Conservation (phyloP, 2,888 invertebrate species). For the Drosophila ustulata region DNA sequence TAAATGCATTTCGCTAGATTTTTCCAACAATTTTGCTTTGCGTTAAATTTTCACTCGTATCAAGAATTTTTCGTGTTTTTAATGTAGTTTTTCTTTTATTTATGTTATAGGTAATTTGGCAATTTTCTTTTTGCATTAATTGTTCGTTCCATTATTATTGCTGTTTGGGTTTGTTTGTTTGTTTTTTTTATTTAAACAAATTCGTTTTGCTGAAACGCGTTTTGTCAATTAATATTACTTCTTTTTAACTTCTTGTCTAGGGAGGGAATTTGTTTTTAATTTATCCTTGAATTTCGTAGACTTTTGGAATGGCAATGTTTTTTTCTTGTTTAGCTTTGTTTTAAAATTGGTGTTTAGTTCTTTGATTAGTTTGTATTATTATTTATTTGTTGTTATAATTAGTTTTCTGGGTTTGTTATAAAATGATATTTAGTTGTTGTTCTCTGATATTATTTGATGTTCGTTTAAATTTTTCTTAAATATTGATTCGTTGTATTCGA, state of each 20-base stretch:
- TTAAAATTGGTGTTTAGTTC: slow-evolving; percentile 22
- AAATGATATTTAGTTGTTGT: slow-evolving; percentile 15
- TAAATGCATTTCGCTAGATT: slow-evolving; percentile 36
- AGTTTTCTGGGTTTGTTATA: slow-evolving; percentile 13
- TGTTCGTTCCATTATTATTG: slow-evolving; percentile 53
- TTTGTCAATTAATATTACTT: slow-evolving; percentile 53
- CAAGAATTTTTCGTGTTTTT: slow-evolving; percentile 5
- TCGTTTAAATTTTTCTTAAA: slow-evolving; percentile 65
- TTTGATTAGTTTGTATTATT: not conserved
- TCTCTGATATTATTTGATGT: slow-evolving; percentile 16
- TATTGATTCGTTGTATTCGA: slow-evolving; percentile 80
- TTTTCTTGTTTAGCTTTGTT: slow-evolving; percentile 8
- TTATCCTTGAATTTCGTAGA: slow-evolving; percentile 28
- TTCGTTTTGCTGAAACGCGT: slow-evolving; percentile 74
- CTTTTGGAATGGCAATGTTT: slow-evolving; percentile 39
- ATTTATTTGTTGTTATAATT: slow-evolving; percentile 13
- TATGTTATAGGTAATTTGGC: slow-evolving; percentile 61
- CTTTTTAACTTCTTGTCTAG: slow-evolving; percentile 45
- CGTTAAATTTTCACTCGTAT: slow-evolving; percentile 18
- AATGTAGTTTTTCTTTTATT: slow-evolving; percentile 10
- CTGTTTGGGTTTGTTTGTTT: slow-evolving; percentile 45
- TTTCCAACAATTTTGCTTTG: slow-evolving; percentile 9
- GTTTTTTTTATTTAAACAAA: slow-evolving; percentile 60
- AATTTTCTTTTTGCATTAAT: slow-evolving; percentile 53
- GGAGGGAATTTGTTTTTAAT: slow-evolving; percentile 65